phyloP scores from a whole-genome alignment of 2,888 invertebrate genomes.

The Cheilosia variabilis region DNA sequence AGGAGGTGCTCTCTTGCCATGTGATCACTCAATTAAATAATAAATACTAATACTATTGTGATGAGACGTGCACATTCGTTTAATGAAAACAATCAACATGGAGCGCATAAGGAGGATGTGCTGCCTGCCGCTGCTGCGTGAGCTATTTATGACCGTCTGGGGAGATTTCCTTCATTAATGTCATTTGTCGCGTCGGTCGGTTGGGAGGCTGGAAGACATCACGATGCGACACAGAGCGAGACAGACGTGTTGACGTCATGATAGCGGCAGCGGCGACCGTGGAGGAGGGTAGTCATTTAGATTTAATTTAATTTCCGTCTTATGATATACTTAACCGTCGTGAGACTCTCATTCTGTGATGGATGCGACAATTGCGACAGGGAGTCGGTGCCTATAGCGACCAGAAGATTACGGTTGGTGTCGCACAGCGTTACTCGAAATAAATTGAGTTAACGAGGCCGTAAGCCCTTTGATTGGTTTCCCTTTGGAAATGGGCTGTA shows the following conservation, averaged over 20 bases:
- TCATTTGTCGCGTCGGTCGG: slow-evolving; percentile 37
- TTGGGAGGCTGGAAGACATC: not conserved
- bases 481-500: not conserved
- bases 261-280: slow-evolving; percentile 7
- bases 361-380: slow-evolving; percentile 30
- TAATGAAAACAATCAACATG: slow-evolving; percentile 68
- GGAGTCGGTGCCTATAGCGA: not conserved
- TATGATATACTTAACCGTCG: slow-evolving; percentile 55
- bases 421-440: slow-evolving; percentile 9
- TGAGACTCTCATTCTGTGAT: slow-evolving; percentile 25
- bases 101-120: slow-evolving; percentile 32
- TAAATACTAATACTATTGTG: slow-evolving; percentile 65
- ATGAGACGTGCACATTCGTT: slow-evolving; percentile 60
- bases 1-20: slow-evolving; percentile 9
- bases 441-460: slow-evolving; percentile 23
- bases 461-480: slow-evolving; percentile 21
- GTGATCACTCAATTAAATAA: slow-evolving; percentile 70
- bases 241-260: not conserved
- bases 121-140: slow-evolving; percentile 23
- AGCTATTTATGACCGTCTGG: slow-evolving; percentile 64
- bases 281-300: slow-evolving; percentile 40
- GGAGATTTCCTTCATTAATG: slow-evolving; percentile 57
- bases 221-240: slow-evolving; percentile 3
- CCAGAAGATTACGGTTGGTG: slow-evolving; percentile 22
- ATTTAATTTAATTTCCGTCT: slow-evolving; percentile 74